Evolutionary conservation across 2,113 vertebrate genomes (phyloP).

Genomic region (Paramormyrops kingsleyae): DNA sequence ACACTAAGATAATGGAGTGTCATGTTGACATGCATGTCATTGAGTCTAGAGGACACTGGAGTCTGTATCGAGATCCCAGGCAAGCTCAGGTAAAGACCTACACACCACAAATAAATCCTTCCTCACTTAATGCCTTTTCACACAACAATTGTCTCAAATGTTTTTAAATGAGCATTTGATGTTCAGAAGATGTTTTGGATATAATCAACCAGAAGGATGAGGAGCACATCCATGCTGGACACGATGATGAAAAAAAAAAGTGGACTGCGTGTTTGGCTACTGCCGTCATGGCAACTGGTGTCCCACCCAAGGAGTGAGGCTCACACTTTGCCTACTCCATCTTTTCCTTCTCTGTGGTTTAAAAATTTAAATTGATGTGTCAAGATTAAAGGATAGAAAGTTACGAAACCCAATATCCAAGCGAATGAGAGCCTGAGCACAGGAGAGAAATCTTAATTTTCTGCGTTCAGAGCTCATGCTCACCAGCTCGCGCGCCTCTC

Average conservation of each 20-base stretch:
- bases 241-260: neutral
- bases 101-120: neutral
- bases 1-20: neutral
- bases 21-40: neutral
- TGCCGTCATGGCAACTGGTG: neutral
- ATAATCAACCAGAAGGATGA: neutral
- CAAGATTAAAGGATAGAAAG: neutral
- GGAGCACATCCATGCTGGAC: neutral
- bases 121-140: neutral
- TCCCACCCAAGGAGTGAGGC: neutral
- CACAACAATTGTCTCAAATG: neutral
- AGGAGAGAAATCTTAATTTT: constrained; percentile 24
- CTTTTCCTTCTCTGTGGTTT: neutral
- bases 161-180: neutral
- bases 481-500: constrained; percentile 24
- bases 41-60: neutral
- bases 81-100: neutral
- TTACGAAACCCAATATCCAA: constrained; percentile 4
- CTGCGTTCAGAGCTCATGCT: constrained; percentile 30
- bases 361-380: neutral
- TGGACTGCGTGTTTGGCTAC: neutral
- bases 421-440: constrained; percentile 25
- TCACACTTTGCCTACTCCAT: neutral
- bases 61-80: neutral
- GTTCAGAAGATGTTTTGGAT: neutral